Evolutionary conservation across 2,888 invertebrate genomes (phyloP).

Genomic region (Coelinius sp.): DNA sequence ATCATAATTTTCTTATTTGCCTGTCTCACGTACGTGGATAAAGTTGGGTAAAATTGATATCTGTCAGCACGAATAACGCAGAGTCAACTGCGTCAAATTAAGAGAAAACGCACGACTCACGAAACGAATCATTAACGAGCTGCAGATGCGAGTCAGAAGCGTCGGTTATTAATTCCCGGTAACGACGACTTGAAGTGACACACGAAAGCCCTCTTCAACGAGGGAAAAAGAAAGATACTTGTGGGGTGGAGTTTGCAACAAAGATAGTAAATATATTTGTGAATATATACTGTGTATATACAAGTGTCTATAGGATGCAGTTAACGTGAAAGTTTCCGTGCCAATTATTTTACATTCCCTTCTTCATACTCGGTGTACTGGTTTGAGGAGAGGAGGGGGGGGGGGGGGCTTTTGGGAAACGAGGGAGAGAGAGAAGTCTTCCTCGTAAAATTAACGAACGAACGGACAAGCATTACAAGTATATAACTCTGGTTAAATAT

Average conservation of each 20-base stretch:
- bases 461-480: slow-evolving; percentile 29
- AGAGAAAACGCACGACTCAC: slow-evolving; percentile 37
- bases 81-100: slow-evolving; percentile 39
- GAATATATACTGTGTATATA: slow-evolving; percentile 17
- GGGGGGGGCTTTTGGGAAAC: neutral
- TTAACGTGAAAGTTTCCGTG: slow-evolving; percentile 41
- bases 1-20: slow-evolving; percentile 15
- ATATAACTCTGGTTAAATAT: slow-evolving; percentile 26
- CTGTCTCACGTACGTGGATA: slow-evolving; percentile 1
- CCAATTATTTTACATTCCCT: slow-evolving; percentile 35
- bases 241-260: neutral
- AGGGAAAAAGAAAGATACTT: neutral
- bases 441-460: slow-evolving; percentile 40
- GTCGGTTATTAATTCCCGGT: slow-evolving; percentile 41
- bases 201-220: neutral
- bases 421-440: slow-evolving; percentile 29
- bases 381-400: neutral
- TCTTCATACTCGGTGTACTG: neutral
- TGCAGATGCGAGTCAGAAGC: slow-evolving; percentile 41
- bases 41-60: slow-evolving; percentile 40
- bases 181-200: slow-evolving; percentile 41
- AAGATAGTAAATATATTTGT: slow-evolving; percentile 12
- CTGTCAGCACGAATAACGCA: slow-evolving; percentile 38
- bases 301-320: slow-evolving; percentile 5
- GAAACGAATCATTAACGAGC: slow-evolving; percentile 48